Conservation (phyloP, 2,888 invertebrate species). For the Spilarctia lutea region DNA sequence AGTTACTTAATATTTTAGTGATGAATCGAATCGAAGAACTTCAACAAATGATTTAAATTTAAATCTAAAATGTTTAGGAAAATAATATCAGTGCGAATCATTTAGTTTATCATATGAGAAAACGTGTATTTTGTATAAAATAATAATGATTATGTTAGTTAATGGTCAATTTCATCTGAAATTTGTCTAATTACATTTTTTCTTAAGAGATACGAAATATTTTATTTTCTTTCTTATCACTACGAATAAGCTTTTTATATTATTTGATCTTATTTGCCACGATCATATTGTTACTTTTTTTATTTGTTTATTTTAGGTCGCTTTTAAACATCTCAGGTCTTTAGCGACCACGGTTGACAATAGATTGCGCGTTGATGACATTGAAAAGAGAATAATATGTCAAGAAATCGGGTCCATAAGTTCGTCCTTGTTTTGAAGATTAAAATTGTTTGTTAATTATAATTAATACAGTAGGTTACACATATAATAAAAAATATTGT, state of each 20-base stretch:
- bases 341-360: no score
- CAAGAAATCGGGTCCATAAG: constrained; percentile 72
- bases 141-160: background rate
- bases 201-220: background rate
- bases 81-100: background rate
- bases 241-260: no score
- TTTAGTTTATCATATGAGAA: background rate
- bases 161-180: background rate
- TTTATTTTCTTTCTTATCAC: no score
- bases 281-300: no score
- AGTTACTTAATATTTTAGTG: constrained; percentile 13
- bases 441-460: constrained; percentile 29
- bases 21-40: constrained; percentile 2
- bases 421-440: constrained; percentile 59
- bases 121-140: background rate
- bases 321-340: no score
- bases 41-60: background rate
- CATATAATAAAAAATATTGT: no score
- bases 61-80: background rate
- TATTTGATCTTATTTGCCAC: no score
- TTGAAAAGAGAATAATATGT: constrained; percentile 71
- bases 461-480: no score
- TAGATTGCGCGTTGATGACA: constrained; percentile 70
- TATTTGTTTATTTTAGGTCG: no score
- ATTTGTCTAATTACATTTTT: background rate